Evolutionary conservation across 1,140 invertebrate genomes (phyloP), one percentile per base, ranked within the genome.

Genomic region (Battus philenor): DNA sequence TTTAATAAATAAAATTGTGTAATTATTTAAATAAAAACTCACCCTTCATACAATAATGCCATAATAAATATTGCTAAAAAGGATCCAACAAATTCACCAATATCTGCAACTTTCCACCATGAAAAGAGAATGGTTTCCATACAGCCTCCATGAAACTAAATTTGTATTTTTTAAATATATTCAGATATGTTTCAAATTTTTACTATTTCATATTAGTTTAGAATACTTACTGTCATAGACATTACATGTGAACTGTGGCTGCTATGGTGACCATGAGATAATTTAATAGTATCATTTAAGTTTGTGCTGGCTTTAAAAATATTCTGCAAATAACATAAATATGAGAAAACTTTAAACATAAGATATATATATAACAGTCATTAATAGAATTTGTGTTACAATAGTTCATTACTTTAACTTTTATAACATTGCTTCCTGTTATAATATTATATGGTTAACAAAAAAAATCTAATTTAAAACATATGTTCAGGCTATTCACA

Each of bases 31-130:
- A n/a, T n/a, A n/a, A n/a, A n/a, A n/a, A n/a, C 72, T 68, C 66
- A 86, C 86, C 95, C 95, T 87, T 98, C 96, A 77, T 98, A 98
- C n/a, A 97, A 84, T 9, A 95, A 89, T 1, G 94, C 95, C 88
- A 97, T 89, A 44, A 97, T 88, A 60, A 97, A 93, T 43, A 97
- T 94, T 31, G 91, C 93, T 49, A 97, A 86, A 83, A 96, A 94
- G 3, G 95, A 96, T 10, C 92, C 94, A 36, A 96, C 81, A 52
- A 98, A 88, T 24, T 93, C 91, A 20, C 90, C 90, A 31, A 92
- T 66, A 1, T 91, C 90, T 16, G 87, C 87, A 36, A 94, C 91
- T 59, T 90, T 90, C 95, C 95, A 96, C 65, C 88, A 89, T 41
- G 94, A 90, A 77, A 97, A 96, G 1, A 97, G 86, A 34, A 95